Percentiles rank a stretch among this genome's conserved stretches.
These are phyloP conservation scores for Tokudaia muenninki DNA, from an alignment of 2,797 vertebrate genomes.

Conservation along the genomic window DNA sequence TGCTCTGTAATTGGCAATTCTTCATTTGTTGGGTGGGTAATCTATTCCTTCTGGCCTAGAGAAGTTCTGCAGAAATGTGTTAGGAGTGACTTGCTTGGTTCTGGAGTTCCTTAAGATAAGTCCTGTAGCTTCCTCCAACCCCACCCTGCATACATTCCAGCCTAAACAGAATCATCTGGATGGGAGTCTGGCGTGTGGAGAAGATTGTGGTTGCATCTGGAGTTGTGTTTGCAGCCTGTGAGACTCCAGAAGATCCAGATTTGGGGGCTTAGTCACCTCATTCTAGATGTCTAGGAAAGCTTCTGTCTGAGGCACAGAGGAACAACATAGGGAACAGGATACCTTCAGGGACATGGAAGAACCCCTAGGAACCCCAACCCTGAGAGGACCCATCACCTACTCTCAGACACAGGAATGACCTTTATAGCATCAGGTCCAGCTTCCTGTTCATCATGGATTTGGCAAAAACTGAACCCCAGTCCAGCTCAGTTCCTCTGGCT, in stretches of 20 bases:
- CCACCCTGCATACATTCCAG: conserved; percentile 66
- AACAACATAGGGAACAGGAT: neutral
- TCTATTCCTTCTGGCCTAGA: conserved; percentile 42
- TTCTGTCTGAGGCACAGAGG: neutral
- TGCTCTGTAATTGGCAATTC: neutral
- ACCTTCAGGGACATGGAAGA: neutral
- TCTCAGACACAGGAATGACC: neutral
- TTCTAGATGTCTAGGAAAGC: conserved; percentile 71
- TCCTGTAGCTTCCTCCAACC: neutral
- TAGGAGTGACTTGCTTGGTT: neutral
- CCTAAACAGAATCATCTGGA: neutral
- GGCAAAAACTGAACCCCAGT: neutral
- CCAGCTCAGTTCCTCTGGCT: conserved; percentile 7
- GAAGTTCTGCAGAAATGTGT: neutral
- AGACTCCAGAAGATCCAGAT: conserved; percentile 68
- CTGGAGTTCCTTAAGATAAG: conserved; percentile 15
- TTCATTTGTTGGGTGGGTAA: neutral
- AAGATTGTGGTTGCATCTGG: conserved; percentile 75
- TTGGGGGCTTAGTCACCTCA: conserved; percentile 26
- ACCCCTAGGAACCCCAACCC: neutral
- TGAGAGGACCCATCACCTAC: neutral
- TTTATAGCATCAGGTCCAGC: conserved; percentile 27
- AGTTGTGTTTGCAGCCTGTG: conserved; percentile 65
- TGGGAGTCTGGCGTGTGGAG: conserved; percentile 16
- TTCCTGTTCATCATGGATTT: neutral